Base-by-base conservation (phyloP, 2,113 vertebrate species). In the Cochlearius cochlearius region DNA sequence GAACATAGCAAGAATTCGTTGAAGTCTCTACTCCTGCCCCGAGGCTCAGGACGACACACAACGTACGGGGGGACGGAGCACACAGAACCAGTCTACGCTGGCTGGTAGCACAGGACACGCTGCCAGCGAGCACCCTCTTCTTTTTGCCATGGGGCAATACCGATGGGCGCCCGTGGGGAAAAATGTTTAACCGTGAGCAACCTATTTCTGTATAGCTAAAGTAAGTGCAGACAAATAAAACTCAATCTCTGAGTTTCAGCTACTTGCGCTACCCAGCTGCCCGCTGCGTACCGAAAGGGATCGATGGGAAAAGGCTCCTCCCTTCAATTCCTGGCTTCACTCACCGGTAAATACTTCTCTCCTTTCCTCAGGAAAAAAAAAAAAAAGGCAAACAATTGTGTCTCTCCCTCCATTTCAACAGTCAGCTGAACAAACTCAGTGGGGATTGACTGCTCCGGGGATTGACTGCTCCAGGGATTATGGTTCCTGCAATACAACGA, bases 21-120 rank as follows among this genome's bases (percentile, higher is more conserved):
- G 3, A 85, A 98, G 21, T 96, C 97, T 5, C 98, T 98, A 1
- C 34, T 99, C 64, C 86, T 99, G n/a, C 79, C 91, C 15, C 94
- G 96, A 87, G 98, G 98, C n/a, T 92, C 95, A 4, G 97, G 96
- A 29, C 96, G 60, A 26, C 96, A 95, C 13, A 72, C 87, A 41
- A 97, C 94, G 3, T 99, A 99, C 0, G 98, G 98, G 34, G 96
- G 98, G 17, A 98, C 91, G 0, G 98, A 98, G 68, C 98, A 99
- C 50, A 98, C 97, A 15, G 98, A 99, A 74, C 99, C 99, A 1
- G 98, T 99, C 29, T 99, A 99, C 22, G 98, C 99, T 2, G 99
- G 99, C 64, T 99, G 99, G 99, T 99, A 98, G 98, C 14, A 2
- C 9, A 52, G 72, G 63, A 39, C 10, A 3, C 0, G 3, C n/a